phyloP scores from a whole-genome alignment of 2,888 invertebrate species.

The Agapostemon virescens region DNA sequence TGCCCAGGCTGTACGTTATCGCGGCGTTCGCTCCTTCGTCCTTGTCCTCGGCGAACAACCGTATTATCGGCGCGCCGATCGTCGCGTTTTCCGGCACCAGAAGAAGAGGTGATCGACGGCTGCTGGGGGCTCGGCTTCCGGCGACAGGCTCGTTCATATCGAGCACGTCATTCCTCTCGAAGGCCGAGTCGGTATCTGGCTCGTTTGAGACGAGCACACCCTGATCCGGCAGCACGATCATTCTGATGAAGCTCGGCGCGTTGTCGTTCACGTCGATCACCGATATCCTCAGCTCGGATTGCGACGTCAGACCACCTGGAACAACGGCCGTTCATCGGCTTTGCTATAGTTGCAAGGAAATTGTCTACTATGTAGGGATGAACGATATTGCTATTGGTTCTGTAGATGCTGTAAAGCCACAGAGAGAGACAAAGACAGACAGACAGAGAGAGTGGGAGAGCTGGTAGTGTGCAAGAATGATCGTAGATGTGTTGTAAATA shows the following conservation, averaged over 20 bases:
- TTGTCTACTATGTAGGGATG: not conserved
- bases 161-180: conserved; percentile 41
- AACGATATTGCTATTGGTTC: too few species aligned
- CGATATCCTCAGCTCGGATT: conserved; percentile 86
- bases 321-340: not conserved
- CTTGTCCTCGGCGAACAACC: conserved; percentile 87
- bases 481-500: too few species aligned
- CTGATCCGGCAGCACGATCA: conserved; percentile 86
- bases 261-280: conserved; percentile 93
- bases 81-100: conserved; percentile 87
- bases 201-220: conserved; percentile 82
- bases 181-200: conserved; percentile 43
- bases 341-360: not conserved
- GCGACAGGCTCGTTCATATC: conserved; percentile 25
- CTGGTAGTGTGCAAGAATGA: too few species aligned
- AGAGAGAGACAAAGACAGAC: too few species aligned
- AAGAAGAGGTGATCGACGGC: conserved; percentile 83
- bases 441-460: too few species aligned
- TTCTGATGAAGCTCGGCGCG: conserved; percentile 86
- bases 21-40: conserved; percentile 87
- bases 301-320: conserved; percentile 87
- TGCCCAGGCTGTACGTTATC: conserved; percentile 84
- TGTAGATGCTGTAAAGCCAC: too few species aligned
- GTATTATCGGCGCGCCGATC: conserved; percentile 86
- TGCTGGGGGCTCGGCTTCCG: conserved; percentile 31